phyloP scores from a whole-genome alignment of 2,888 invertebrate species.

The Phyllotreta striolata region DNA sequence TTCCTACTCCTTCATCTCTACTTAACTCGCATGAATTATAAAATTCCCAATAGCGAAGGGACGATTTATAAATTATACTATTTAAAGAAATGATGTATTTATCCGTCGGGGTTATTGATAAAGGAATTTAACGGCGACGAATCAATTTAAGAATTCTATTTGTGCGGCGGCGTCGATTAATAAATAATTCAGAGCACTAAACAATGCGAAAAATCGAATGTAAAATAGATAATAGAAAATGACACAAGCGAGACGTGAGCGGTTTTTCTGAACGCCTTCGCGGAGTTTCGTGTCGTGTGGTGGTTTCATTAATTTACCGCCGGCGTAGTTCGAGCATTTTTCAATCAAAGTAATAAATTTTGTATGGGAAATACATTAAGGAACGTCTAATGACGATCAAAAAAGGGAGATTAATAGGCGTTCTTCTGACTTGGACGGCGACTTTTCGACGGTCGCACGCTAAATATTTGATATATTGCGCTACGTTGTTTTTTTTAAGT shows the following conservation, averaged over 20 bases:
- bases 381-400: constrained; percentile 32
- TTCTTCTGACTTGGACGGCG: constrained; percentile 19
- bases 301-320: constrained; percentile 30
- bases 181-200: constrained; percentile 15
- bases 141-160: no score
- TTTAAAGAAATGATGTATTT: no score
- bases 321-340: constrained; percentile 12
- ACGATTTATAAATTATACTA: no score
- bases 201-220: constrained; percentile 17
- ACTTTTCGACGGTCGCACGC: constrained; percentile 27
- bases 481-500: no score
- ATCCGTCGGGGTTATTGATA: no score
- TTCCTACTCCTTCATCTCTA: no score
- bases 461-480: constrained; percentile 37
- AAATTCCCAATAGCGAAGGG: no score
- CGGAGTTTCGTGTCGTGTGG: constrained; percentile 27
- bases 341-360: constrained; percentile 37
- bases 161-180: no score
- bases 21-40: no score
- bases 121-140: no score
- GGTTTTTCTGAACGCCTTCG: constrained; percentile 22
- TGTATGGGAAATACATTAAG: constrained; percentile 36
- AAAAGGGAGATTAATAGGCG: constrained; percentile 35
- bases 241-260: constrained; percentile 19
- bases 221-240: neutral